Evolutionary conservation across 2,113 vertebrate species (phyloP).

Genomic region (Gymnogyps californianus): DNA sequence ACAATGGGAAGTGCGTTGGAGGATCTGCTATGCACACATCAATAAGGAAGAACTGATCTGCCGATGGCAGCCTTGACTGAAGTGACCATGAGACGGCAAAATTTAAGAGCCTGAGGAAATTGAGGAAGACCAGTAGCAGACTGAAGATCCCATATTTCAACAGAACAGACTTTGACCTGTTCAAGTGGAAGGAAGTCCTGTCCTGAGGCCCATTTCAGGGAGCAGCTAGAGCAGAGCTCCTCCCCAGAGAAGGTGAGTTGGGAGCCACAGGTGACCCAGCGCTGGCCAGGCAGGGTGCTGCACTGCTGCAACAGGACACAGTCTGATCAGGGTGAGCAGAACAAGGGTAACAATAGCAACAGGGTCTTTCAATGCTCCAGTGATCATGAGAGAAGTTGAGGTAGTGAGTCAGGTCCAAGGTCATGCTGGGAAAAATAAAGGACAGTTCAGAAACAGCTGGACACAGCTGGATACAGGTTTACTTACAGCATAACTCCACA

Average conservation of each 20-base stretch:
- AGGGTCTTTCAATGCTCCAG: neutral
- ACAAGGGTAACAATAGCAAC: neutral
- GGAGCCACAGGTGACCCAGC: neutral
- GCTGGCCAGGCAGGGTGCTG: neutral
- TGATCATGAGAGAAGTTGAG: neutral
- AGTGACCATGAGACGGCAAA: neutral
- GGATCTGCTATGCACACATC: neutral
- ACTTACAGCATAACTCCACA: accelerated
- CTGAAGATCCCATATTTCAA: neutral
- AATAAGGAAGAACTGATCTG: neutral
- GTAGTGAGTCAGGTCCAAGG: neutral
- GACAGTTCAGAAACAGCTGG: neutral
- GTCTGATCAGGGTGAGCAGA: neutral
- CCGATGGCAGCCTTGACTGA: neutral
- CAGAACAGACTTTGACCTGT: neutral
- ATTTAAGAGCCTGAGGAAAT: neutral
- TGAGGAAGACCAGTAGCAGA: neutral
- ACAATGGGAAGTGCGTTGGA: neutral
- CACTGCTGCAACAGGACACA: neutral
- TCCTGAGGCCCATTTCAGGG: neutral
- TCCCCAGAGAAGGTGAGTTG: neutral
- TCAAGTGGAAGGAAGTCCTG: neutral
- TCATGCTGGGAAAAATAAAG: neutral
- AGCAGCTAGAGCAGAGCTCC: neutral
- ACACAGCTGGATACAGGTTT: neutral